These are phyloP conservation scores for Pheosia gnoma DNA, from an alignment of 2,888 invertebrate genomes.

Conservation along the genomic window DNA sequence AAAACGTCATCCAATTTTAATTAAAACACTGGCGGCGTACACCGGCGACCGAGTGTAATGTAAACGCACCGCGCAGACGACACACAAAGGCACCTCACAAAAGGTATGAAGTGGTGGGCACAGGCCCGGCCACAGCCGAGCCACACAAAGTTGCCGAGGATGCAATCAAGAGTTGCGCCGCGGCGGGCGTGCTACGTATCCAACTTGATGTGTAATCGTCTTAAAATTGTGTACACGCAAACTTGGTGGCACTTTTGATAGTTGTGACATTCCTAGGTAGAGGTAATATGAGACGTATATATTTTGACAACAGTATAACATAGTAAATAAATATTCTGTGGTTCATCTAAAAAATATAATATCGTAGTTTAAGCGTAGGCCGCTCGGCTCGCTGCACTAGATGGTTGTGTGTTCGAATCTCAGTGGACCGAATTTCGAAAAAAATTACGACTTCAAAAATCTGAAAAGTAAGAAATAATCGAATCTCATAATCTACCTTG, in stretches of 20 bases:
- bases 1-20: slow-evolving; percentile 44
- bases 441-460: too few species aligned
- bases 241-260: slow-evolving; percentile 34
- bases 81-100: slow-evolving; percentile 68
- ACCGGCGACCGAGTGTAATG: slow-evolving; percentile 56
- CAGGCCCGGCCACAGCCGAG: neutral
- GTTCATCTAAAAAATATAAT: too few species aligned
- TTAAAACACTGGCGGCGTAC: slow-evolving; percentile 42
- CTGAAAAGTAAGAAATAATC: too few species aligned
- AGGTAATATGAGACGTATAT: neutral
- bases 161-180: slow-evolving; percentile 74
- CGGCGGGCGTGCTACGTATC: slow-evolving; percentile 33
- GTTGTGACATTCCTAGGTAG: slow-evolving; percentile 8
- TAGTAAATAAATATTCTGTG: too few species aligned
- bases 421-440: too few species aligned
- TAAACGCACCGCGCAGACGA: slow-evolving; percentile 56
- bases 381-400: too few species aligned
- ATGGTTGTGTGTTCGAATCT: too few species aligned
- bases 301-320: neutral
- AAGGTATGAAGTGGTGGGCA: slow-evolving; percentile 61
- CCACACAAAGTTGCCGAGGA: slow-evolving; percentile 40
- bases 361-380: too few species aligned
- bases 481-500: too few species aligned
- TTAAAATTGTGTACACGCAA: slow-evolving; percentile 49
- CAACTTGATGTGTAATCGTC: slow-evolving; percentile 58